Evolutionary conservation across 2,113 vertebrate species (phyloP), one percentile per base, ranked within the genome.

Genomic region (Anthoscopus minutus): DNA sequence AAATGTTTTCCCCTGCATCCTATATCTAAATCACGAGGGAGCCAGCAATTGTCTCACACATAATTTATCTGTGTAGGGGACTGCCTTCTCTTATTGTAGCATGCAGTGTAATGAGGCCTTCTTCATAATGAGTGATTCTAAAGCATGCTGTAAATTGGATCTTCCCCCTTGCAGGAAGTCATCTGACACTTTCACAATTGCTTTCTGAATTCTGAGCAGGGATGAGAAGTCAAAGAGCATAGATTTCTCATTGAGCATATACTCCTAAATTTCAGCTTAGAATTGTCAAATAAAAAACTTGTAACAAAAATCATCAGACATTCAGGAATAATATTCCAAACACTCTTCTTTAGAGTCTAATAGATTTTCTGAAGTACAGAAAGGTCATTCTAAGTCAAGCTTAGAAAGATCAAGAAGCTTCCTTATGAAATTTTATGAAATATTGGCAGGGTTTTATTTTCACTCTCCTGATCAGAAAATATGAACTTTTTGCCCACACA

Each of bases 1-100:
- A 13, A 37, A 82, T 50, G 54, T 85, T 20, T 65, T 44, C 30
- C 51, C 38, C 27, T 67, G 38, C 13, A 56, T 13, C 20, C 35
- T 35, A 2, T 1, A 0, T 3, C 40, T 24, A 20, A 67, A 11
- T 56, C 15, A 6, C 0, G 0, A 13, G 15, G 28, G 4, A 80
- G 35, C 5, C 14, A 31, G 50, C 0, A 0, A 40, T 37, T n/a
- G 20, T 69, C 28, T 61, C 54, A 21, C 42, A 47, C 6, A 0
- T 17, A 20, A 40, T 53, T 71, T 61, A 11, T 57, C 54, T 53
- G 25, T 16, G 33, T 6, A 54, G 37, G 37, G 24, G 31, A 45
- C 50, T 89, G 37, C 53, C 45, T 70, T 80, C 37, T 74, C 7
- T 42, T 76, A 0, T 8, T 54, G 38, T 22, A 65, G 35, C 15